Percentiles rank a stretch among this genome's conserved stretches.
phyloP scores from a whole-genome alignment of 1,140 invertebrate genomes.

The Drosophila athabasca region DNA sequence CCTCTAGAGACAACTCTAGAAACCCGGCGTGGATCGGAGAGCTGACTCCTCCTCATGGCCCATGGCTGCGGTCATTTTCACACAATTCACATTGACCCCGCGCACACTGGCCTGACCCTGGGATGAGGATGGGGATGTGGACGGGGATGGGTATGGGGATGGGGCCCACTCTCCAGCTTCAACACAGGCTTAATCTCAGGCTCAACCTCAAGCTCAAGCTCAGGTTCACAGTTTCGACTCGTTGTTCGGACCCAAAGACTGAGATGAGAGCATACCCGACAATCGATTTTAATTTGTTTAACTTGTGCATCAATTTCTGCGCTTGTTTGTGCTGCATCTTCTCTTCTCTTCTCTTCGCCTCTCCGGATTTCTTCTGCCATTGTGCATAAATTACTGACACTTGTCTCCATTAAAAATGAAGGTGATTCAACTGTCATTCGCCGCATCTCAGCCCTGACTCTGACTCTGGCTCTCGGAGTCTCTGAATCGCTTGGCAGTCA shows the following conservation, averaged over 20 bases:
- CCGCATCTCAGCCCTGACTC: constrained; percentile 46
- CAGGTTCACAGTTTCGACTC: constrained; percentile 51
- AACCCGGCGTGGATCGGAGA: constrained; percentile 2
- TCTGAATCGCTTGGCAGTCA: constrained; percentile 47
- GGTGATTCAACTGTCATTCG: constrained; percentile 72
- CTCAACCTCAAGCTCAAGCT: constrained; percentile 14
- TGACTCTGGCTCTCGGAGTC: constrained; percentile 16
- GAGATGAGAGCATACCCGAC: constrained; percentile 44
- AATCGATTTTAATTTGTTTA: constrained; percentile 83
- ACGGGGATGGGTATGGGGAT: background rate
- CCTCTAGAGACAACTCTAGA: too few relatives aligned
- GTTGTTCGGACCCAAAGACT: background rate
- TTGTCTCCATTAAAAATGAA: constrained; percentile 83
- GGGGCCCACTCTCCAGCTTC: background rate
- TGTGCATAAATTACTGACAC: constrained; percentile 83
- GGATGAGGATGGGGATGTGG: constrained; percentile 14
- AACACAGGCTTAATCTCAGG: background rate
- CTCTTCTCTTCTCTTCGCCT: too few relatives aligned
- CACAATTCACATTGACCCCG: constrained; percentile 79
- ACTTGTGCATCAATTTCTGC: constrained; percentile 80
- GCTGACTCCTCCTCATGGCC: constrained; percentile 3
- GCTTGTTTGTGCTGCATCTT: constrained; percentile 61
- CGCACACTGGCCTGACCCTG: constrained; percentile 71
- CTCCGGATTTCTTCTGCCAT: constrained; percentile 21
- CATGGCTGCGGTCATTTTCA: constrained; percentile 63